Percentiles rank a stretch among this genome's conserved stretches.
These are phyloP conservation scores for Paguma larvata DNA, from an alignment of 2,797 vertebrate genomes.

Conservation along the genomic window DNA sequence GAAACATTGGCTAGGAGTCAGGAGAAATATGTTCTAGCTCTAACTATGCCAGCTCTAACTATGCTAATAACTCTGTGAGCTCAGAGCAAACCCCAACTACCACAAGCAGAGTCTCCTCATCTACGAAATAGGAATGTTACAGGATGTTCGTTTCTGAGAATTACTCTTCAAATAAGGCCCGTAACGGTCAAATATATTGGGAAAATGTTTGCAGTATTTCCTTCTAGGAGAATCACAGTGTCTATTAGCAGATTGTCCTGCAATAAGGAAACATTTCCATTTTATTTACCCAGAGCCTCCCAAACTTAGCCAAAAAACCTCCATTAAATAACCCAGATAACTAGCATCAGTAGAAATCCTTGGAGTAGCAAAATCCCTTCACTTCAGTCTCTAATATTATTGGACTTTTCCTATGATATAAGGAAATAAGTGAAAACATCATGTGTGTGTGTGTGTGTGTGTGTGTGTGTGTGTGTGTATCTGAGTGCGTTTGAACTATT, in stretches of 20 bases:
- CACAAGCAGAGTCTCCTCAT: background rate
- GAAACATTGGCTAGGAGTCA: background rate
- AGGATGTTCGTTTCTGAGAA: background rate
- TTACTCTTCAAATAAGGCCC: background rate
- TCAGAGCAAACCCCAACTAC: background rate
- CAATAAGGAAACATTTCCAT: background rate
- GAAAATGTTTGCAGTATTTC: background rate
- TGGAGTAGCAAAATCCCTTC: background rate
- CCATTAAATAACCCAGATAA: background rate
- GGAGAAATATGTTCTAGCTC: background rate
- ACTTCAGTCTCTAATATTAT: background rate
- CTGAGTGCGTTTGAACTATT: background rate
- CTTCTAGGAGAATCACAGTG: background rate
- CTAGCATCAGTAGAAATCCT: background rate
- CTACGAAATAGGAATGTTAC: background rate
- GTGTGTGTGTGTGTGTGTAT: background rate
- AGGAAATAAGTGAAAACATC: constrained; percentile 26
- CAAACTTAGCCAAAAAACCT: background rate
- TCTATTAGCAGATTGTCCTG: background rate
- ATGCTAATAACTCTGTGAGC: background rate
- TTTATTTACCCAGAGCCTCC: constrained; percentile 28
- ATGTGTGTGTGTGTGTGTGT: background rate
- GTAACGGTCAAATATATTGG: background rate
- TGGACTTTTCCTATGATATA: background rate
- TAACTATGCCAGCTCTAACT: background rate